phyloP scores from a whole-genome alignment of 2,797 vertebrate species.

The Trichosurus vulpecula region DNA sequence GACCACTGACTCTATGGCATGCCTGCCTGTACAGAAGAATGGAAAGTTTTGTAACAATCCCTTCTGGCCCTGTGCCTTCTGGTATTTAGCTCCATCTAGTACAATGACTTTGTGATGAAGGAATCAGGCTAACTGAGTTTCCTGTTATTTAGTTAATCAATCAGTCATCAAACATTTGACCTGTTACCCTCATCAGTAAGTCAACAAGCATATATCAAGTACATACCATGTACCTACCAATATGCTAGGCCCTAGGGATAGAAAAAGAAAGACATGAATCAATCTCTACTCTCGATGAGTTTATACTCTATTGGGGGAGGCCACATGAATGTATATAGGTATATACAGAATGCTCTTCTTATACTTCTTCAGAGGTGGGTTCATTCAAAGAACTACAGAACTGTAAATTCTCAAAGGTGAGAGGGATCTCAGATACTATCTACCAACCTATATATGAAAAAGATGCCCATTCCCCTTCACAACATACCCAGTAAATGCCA shows the following conservation, averaged over 20 bases:
- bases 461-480: not conserved
- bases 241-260: not conserved
- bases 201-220: not conserved
- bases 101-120: not conserved
- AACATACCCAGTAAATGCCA: not conserved
- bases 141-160: not conserved
- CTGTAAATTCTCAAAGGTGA: not conserved
- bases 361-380: not conserved
- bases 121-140: not conserved
- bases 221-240: not conserved
- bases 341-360: not conserved
- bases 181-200: not conserved
- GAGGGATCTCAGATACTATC: not conserved
- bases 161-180: not conserved
- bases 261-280: not conserved
- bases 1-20: not conserved
- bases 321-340: not conserved
- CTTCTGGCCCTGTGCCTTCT: not conserved
- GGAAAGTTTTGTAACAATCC: not conserved
- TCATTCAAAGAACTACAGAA: not conserved
- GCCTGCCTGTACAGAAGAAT: not conserved
- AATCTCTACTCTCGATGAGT: not conserved
- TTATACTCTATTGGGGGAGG: not conserved
- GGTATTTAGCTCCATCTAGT: not conserved
- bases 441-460: not conserved